These are phyloP conservation scores for Stenotaenia linearis DNA, from an alignment of 2,888 invertebrate species.

Conservation along the genomic window DNA sequence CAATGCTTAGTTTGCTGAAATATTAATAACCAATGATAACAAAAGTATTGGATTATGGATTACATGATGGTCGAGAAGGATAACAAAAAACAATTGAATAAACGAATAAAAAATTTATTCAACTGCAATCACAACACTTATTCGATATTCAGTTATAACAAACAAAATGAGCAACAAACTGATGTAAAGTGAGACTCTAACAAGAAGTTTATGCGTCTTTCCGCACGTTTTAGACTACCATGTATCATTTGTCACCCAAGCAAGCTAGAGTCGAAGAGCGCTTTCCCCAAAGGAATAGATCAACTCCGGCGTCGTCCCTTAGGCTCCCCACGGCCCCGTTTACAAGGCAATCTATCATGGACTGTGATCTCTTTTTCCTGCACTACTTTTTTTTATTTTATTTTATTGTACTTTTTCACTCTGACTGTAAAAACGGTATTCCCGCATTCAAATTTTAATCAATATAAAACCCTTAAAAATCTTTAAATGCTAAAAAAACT, in stretches of 20 bases:
- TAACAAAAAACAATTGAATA: too few relatives aligned
- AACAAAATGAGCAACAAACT: neutral
- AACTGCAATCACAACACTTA: too few relatives aligned
- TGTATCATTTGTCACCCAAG: constrained; percentile 6
- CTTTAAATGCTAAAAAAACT: neutral
- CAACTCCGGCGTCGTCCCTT: neutral
- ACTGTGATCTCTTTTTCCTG: constrained; percentile 4
- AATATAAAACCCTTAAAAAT: neutral
- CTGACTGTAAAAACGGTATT: neutral
- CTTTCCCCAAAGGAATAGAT: constrained; percentile 4
- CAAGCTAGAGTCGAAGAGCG: neutral
- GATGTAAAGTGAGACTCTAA: neutral
- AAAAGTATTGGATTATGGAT: too few relatives aligned
- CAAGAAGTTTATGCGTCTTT: neutral
- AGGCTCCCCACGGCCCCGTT: constrained; percentile 4
- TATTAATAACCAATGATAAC: too few relatives aligned
- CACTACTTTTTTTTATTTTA: neutral
- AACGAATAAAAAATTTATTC: too few relatives aligned
- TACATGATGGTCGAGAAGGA: too few relatives aligned
- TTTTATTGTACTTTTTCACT: neutral
- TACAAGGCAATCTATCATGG: constrained; percentile 21
- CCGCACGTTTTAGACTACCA: neutral
- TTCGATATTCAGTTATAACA: too few relatives aligned
- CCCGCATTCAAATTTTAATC: too few relatives aligned
- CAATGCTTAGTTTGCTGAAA: too few relatives aligned